A percentile compares a stretch with the other conserved stretches of the same genome.
These are phyloP conservation scores for Dicyrtomina minuta DNA, from an alignment of 2,888 invertebrate species.

Conservation along the genomic window DNA sequence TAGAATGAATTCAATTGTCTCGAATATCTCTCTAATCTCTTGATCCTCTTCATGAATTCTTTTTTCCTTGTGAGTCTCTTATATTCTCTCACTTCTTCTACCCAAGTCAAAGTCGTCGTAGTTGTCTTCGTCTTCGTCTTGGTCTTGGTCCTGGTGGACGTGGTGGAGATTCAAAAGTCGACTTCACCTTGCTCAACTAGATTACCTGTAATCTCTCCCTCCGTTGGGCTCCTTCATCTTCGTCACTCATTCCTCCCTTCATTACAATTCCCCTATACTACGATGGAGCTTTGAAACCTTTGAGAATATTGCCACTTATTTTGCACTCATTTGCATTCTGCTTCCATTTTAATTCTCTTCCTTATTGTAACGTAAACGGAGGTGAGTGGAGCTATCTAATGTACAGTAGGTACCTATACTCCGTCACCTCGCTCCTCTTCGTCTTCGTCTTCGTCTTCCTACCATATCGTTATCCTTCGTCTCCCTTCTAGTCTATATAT, in stretches of 20 bases:
- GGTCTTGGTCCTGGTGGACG: no score
- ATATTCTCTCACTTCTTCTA: neutral
- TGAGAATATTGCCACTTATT: no score
- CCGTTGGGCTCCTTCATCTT: neutral
- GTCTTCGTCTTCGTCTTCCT: no score
- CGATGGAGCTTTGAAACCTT: neutral
- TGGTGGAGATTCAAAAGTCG: no score
- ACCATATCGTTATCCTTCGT: no score
- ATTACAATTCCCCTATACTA: neutral
- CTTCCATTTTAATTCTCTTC: no score
- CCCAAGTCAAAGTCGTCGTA: neutral
- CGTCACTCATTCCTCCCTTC: neutral
- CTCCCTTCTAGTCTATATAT: no score
- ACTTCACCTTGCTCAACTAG: slow-evolving; percentile 18
- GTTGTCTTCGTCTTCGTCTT: neutral
- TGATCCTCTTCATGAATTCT: neutral
- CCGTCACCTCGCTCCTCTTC: no score
- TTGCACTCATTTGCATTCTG: no score
- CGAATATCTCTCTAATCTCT: slow-evolving; percentile 11
- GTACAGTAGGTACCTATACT: no score
- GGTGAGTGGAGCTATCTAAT: no score
- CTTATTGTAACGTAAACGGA: no score
- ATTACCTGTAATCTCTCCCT: slow-evolving; percentile 1
- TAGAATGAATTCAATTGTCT: slow-evolving; percentile 21
- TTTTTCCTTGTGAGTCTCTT: slow-evolving; percentile 3